Evolutionary conservation across 2,113 vertebrate genomes (phyloP).

Genomic region (Daubentonia madagascariensis): DNA sequence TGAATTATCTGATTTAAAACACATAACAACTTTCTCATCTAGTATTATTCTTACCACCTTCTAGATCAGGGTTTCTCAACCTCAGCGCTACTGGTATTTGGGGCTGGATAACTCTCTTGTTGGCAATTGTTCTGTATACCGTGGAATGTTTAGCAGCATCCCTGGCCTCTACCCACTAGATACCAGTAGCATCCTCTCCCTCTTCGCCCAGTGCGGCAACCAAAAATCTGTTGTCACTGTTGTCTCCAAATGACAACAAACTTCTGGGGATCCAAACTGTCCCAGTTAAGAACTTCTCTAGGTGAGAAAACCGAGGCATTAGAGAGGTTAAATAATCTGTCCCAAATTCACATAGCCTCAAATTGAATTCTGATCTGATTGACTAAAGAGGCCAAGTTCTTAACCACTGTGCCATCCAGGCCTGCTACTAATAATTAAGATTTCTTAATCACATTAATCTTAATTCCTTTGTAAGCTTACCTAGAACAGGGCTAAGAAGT

Average conservation of each 20-base stretch:
- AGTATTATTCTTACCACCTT: background rate
- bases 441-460: background rate
- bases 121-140: background rate
- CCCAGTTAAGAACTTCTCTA: background rate
- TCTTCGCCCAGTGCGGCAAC: background rate
- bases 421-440: background rate
- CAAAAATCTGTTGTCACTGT: background rate
- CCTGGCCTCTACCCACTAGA: background rate
- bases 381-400: background rate
- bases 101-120: too few species aligned
- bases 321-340: background rate
- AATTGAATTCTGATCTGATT: background rate
- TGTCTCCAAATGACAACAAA: background rate
- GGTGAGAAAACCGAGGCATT: background rate
- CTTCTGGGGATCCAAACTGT: background rate
- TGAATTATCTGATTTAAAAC: background rate
- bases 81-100: background rate
- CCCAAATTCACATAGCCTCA: background rate
- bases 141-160: background rate
- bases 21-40: background rate
- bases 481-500: background rate
- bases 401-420: background rate
- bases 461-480: background rate
- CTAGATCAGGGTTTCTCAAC: background rate
- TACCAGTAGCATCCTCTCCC: background rate